Evolutionary conservation across 2,797 vertebrate genomes (phyloP).

Genomic region (Clamator glandarius): DNA sequence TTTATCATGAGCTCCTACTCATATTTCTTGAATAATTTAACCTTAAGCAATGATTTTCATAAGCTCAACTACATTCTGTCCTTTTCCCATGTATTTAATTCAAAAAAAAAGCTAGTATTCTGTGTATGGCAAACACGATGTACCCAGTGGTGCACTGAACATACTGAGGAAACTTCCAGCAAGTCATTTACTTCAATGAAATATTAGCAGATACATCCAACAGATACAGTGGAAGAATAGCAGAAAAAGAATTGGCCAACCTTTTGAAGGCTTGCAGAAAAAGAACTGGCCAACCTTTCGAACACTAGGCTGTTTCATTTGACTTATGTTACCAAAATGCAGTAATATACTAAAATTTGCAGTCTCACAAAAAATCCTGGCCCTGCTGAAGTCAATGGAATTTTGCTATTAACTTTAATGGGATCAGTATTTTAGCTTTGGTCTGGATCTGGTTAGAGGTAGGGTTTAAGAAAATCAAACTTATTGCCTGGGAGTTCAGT

Average conservation of each 20-base stretch:
- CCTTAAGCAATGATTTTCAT: not conserved
- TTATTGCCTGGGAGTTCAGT: conserved; percentile 37
- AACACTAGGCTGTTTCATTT: conserved; percentile 17
- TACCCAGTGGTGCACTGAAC: not conserved
- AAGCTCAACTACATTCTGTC: not conserved
- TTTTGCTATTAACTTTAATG: conserved; percentile 50
- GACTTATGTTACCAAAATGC: not conserved
- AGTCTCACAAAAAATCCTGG: conserved; percentile 24
- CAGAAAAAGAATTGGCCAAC: not conserved
- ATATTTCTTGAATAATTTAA: not conserved
- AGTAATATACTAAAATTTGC: conserved; percentile 6
- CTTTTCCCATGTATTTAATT: not conserved
- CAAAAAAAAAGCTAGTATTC: not conserved
- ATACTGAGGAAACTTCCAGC: not conserved
- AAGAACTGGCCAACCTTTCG: not conserved
- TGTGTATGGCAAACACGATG: not conserved
- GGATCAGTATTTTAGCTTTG: conserved; percentile 21
- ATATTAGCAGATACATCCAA: not conserved
- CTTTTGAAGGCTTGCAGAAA: not conserved
- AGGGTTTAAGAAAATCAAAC: conserved; percentile 56
- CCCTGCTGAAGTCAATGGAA: not conserved
- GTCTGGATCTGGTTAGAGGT: conserved; percentile 51
- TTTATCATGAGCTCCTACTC: not conserved
- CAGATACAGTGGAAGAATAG: not conserved
- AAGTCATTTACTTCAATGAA: not conserved